phyloP scores from a whole-genome alignment of 2,113 vertebrate species.

The Amphiprion percula region DNA sequence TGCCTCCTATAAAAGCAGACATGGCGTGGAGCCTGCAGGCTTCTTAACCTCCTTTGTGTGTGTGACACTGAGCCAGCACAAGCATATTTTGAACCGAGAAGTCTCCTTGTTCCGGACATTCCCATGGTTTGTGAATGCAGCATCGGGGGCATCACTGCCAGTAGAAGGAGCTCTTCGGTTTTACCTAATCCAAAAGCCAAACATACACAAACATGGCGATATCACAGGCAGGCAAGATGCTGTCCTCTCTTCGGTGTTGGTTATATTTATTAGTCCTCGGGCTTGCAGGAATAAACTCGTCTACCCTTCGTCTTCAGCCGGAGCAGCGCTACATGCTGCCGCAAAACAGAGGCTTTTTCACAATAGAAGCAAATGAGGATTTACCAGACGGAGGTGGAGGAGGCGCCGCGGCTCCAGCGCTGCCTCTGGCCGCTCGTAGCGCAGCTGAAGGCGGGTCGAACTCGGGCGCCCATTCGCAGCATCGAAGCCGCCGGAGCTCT shows the following conservation, averaged over 20 bases:
- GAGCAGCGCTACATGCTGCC: conserved; percentile 72
- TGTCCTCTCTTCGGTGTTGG: conserved; percentile 55
- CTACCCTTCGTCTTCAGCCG: conserved; percentile 73
- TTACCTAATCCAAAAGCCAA: conserved; percentile 53
- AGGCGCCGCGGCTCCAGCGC: conserved; percentile 65
- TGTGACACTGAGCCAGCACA: background rate
- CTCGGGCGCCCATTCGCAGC: conserved; percentile 56
- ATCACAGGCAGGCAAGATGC: conserved; percentile 77
- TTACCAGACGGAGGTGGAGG: conserved; percentile 61
- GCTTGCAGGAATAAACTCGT: conserved; percentile 55
- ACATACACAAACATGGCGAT: conserved; percentile 89
- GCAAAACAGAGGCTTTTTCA: conserved; percentile 79
- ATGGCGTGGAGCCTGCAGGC: no score
- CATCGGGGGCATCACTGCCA: conserved; percentile 49
- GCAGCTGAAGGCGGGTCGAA: conserved; percentile 62
- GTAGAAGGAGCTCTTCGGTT: conserved; percentile 80
- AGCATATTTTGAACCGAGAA: background rate
- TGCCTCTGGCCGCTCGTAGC: conserved; percentile 61
- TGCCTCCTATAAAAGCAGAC: background rate
- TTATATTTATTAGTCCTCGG: conserved; percentile 68
- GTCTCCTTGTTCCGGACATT: conserved; percentile 3
- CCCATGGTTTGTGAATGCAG: conserved; percentile 50
- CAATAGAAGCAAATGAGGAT: conserved; percentile 61
- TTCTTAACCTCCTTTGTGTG: conserved; percentile 20
- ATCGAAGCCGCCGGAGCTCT: conserved; percentile 77